Conservation (phyloP, 2,113 vertebrate species). For the Dicerorhinus sumatrensis region DNA sequence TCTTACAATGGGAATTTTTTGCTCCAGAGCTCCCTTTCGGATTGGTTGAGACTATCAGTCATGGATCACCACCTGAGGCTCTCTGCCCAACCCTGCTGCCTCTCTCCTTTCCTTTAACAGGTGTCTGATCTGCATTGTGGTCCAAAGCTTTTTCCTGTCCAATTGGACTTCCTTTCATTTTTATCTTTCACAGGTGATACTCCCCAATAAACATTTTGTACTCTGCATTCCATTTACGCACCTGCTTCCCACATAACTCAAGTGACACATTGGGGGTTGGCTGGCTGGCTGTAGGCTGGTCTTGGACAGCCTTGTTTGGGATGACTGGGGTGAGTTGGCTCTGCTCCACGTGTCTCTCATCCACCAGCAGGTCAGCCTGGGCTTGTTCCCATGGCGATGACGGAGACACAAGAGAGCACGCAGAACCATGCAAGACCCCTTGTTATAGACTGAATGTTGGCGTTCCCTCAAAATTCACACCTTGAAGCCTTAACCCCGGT, state of each 20-base stretch:
- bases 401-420: neutral
- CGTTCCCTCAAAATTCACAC: neutral
- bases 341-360: neutral
- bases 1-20: neutral
- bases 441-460: neutral
- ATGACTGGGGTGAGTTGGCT: neutral
- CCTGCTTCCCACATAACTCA: neutral
- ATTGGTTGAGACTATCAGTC: neutral
- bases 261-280: neutral
- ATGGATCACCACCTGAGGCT: neutral
- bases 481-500: neutral
- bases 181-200: neutral
- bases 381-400: rapidly evolving
- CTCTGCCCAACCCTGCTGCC: neutral
- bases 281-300: neutral
- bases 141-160: neutral
- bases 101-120: neutral
- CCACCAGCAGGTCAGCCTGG: too few species aligned
- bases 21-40: neutral
- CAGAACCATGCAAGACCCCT: neutral
- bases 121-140: rapidly evolving
- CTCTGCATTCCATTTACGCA: neutral
- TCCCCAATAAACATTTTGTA: too few species aligned
- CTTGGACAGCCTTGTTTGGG: neutral
- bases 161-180: neutral